Evolutionary conservation across 1,140 invertebrate genomes (phyloP), one percentile per base, ranked within the genome.

Genomic region (Calycopis cecrops): DNA sequence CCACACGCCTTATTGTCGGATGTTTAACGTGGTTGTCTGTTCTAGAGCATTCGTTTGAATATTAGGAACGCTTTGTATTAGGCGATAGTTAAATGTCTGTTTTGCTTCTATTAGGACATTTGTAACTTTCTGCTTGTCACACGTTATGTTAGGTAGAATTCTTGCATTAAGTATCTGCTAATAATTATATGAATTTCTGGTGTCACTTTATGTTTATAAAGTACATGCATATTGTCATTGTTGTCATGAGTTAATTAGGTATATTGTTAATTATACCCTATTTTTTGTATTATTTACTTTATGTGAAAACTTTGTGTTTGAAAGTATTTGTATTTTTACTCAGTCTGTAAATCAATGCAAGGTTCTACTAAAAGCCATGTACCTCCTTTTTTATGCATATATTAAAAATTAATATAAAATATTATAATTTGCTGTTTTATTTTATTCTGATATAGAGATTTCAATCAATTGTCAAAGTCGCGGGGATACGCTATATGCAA

Each of bases 381-480:
- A 71, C 67, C 67, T 76, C 63, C 57, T 73, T 72, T 73, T 73
- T 55, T 69, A 75, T 65, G 63, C 63, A 63, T 76, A 73, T 62
- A 67, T 57, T 62, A 65, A 53, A 60, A 67, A 64, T 55, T 65
- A 73, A 68, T 67, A 57, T 67, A 68, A 62, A 55, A 9, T 52
- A 59, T 40, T 59, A 62, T 59, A 12, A 40, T 9, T n/a, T 44
- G 49, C 44, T 16, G 42, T 59, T 58, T 64, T 50, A 53, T 53
- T 56, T 49, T 28, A 28, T 28, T 28, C n/a, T n/a, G n/a, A n/a
- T n/a, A n/a, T n/a, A n/a, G n/a, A n/a, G n/a, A n/a, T n/a, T n/a
- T n/a, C n/a, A n/a, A n/a, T n/a, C n/a, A n/a, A n/a, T n/a, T n/a
- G n/a, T n/a, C n/a, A n/a, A n/a, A n/a, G n/a, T n/a, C n/a, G n/a